Conservation (phyloP, 2,113 vertebrate species). For the Heterocephalus glaber region DNA sequence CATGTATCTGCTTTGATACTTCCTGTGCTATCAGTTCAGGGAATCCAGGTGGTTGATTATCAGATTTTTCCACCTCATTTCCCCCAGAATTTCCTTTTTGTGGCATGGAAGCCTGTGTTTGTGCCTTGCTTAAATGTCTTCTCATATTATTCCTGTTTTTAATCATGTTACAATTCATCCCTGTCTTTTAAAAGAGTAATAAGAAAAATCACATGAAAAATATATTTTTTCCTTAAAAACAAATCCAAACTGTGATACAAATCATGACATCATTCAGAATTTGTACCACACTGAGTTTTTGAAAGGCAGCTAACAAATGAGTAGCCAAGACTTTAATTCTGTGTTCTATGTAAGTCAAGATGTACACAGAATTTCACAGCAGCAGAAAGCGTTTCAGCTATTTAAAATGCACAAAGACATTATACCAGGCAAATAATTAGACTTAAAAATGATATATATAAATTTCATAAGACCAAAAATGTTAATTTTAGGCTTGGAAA, state of each 20-base stretch:
- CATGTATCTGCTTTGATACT: too few relatives aligned
- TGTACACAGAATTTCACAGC: background rate
- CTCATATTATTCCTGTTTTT: constrained; percentile 16
- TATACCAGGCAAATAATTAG: background rate
- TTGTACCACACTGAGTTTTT: background rate
- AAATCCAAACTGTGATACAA: constrained; percentile 41
- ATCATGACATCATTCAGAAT: constrained; percentile 18
- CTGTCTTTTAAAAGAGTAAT: constrained; percentile 32
- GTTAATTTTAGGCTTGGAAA: background rate
- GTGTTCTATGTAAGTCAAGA: background rate
- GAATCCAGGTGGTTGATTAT: too few relatives aligned
- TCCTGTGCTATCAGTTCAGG: too few relatives aligned
- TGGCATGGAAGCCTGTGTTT: too few relatives aligned
- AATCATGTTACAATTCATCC: constrained; percentile 12
- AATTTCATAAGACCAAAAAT: background rate
- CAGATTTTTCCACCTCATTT: too few relatives aligned
- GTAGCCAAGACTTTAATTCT: background rate
- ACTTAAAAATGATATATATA: background rate
- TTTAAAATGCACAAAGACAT: background rate
- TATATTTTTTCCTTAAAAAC: constrained; percentile 9
- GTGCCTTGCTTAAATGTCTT: too few relatives aligned
- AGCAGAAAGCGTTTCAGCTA: background rate
- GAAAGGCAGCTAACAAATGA: constrained; percentile 23
- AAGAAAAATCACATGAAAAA: constrained; percentile 65
- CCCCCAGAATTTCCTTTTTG: too few relatives aligned